Evolutionary conservation across 2,888 invertebrate genomes (phyloP).

Genomic region (Drosophila borborema): DNA sequence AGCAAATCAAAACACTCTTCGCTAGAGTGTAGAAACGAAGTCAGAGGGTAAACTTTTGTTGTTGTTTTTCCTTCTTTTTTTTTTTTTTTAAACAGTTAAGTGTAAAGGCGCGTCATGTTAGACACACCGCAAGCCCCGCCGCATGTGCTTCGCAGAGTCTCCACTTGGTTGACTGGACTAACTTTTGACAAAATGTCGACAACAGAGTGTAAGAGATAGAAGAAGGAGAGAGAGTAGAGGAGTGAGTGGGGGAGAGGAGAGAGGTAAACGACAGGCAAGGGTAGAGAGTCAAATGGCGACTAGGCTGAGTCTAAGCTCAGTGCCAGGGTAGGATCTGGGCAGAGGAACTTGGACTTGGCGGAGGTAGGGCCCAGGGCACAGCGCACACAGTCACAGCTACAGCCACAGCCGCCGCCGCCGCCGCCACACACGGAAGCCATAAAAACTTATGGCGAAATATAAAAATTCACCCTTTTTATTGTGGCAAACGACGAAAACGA

Average conservation of each 20-base stretch:
- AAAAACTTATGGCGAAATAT: conserved; percentile 80
- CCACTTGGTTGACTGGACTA: conserved; percentile 67
- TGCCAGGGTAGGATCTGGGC: conserved; percentile 9
- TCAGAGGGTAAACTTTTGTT: conserved; percentile 16
- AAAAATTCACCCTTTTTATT: conserved; percentile 81
- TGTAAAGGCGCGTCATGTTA: conserved; percentile 78
- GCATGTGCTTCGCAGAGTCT: neutral
- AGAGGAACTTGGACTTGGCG: neutral
- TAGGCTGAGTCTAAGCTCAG: conserved; percentile 5
- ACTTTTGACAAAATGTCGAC: conserved; percentile 75
- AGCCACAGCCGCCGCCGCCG: conserved; percentile 39
- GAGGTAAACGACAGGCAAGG: neutral
- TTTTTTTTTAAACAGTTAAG: conserved; percentile 66
- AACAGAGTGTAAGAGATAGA: conserved; percentile 23
- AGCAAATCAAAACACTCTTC: neutral
- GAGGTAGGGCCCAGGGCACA: neutral
- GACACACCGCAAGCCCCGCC: conserved; percentile 62
- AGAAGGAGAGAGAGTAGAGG: neutral
- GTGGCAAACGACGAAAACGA: conserved; percentile 75
- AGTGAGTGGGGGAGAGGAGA: neutral
- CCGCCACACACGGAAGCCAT: conserved; percentile 78
- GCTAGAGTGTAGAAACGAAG: neutral
- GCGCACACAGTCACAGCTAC: conserved; percentile 22
- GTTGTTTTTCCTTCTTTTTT: conserved; percentile 10
- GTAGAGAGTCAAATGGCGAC: conserved; percentile 34